Conservation (phyloP, 1,140 invertebrate species). For the Zaprionus tsacasi region DNA sequence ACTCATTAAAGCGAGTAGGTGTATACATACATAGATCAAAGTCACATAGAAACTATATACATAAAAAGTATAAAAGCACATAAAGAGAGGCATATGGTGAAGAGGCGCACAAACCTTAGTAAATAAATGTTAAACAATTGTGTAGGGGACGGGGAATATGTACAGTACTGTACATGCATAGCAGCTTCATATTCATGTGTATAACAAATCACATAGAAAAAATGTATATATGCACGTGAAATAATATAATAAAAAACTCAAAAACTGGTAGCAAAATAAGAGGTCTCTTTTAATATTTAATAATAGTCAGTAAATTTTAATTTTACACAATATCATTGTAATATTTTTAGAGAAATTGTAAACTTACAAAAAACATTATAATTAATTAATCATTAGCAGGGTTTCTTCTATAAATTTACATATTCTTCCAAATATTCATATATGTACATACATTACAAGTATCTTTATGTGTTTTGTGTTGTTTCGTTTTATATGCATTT, state of each 20-base stretch:
- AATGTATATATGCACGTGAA: no score
- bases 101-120: constrained; percentile 27
- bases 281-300: not conserved
- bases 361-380: no score
- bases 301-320: no score
- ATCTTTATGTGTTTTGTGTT: no score
- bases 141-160: constrained; percentile 2
- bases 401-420: not conserved
- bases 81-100: not conserved
- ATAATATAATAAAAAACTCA: constrained; percentile 32
- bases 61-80: constrained; percentile 1
- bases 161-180: constrained; percentile 1
- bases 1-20: constrained; percentile 61
- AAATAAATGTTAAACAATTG: constrained; percentile 6
- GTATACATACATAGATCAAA: not conserved
- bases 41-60: not conserved
- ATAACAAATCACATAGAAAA: no score
- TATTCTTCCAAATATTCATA: no score
- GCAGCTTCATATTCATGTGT: not conserved
- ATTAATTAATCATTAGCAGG: no score
- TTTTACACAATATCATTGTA: no score
- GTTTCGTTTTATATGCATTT: not conserved
- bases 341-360: no score
- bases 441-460: no score
- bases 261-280: constrained; percentile 24